phyloP scores from a whole-genome alignment of 2,113 vertebrate genomes.

The Euleptes europaea region DNA sequence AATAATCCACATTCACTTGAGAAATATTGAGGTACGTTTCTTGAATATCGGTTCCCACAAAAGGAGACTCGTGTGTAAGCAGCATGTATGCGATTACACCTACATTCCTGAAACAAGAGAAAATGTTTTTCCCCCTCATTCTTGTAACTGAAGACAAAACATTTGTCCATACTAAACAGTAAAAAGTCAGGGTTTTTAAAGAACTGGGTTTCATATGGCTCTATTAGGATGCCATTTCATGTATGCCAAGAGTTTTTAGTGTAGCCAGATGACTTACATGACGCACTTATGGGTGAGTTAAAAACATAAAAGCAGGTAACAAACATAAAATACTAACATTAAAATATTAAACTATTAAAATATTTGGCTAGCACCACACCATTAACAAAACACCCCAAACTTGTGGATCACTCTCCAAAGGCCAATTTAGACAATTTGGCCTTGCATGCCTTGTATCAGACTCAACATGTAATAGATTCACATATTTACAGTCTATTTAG shows the following conservation, averaged over 20 bases:
- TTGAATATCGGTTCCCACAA: slow-evolving; percentile 90
- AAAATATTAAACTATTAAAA: too few relatives aligned
- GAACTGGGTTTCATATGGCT: not conserved
- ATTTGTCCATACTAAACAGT: not conserved
- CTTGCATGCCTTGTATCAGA: too few relatives aligned
- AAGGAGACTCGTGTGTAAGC: slow-evolving; percentile 92
- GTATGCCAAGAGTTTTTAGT: not conserved
- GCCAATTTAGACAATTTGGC: too few relatives aligned
- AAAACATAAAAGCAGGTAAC: too few relatives aligned
- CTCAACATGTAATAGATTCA: too few relatives aligned
- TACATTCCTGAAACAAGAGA: slow-evolving; percentile 83
- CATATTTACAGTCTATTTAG: not conserved
- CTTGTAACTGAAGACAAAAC: too few relatives aligned
- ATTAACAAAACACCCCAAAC: too few relatives aligned
- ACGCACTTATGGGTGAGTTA: not conserved
- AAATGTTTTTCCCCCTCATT: not conserved
- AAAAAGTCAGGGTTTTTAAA: not conserved
- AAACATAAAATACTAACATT: too few relatives aligned
- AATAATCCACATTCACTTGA: slow-evolving; percentile 95
- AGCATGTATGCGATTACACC: slow-evolving; percentile 95
- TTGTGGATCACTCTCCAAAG: too few relatives aligned
- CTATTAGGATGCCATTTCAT: not conserved
- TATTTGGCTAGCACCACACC: too few relatives aligned
- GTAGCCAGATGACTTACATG: not conserved
- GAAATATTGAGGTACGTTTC: slow-evolving; percentile 98